Evolutionary conservation across 2,888 invertebrate species (phyloP).

Genomic region (Microctonus hyperodae): DNA sequence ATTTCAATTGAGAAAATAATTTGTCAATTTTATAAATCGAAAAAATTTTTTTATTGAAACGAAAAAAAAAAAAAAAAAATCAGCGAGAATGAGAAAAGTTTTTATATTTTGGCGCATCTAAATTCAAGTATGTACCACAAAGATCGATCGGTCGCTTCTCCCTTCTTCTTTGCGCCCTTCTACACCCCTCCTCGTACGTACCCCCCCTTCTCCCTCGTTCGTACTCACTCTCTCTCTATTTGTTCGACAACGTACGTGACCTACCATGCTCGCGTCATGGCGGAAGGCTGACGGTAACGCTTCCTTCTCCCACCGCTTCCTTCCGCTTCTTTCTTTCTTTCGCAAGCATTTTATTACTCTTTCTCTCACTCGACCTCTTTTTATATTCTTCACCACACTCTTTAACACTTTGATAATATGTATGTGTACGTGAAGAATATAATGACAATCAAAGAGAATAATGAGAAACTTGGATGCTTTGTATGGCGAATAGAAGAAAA

Average conservation of each 20-base stretch:
- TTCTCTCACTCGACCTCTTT: background rate
- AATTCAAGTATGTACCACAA: constrained; percentile 29
- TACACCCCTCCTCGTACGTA: background rate
- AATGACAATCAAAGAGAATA: background rate
- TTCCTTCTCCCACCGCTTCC: constrained; percentile 32
- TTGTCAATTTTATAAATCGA: too few species aligned
- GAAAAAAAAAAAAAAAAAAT: too few species aligned
- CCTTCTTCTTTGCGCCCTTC: background rate
- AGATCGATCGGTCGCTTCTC: constrained; percentile 35
- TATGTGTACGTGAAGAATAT: background rate
- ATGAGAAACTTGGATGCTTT: background rate
- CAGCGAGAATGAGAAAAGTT: background rate
- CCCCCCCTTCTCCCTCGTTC: too few species aligned
- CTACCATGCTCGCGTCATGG: constrained; percentile 40
- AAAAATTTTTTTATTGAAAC: too few species aligned
- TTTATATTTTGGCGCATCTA: too few species aligned
- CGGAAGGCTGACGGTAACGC: constrained; percentile 35
- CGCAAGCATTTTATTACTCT: constrained; percentile 1
- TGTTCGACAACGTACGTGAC: constrained; percentile 38
- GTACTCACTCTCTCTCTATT: constrained; percentile 12
- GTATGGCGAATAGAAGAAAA: too few species aligned
- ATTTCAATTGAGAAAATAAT: too few species aligned
- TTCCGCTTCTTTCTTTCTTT: constrained; percentile 21
- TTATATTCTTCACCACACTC: constrained; percentile 10
- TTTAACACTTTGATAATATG: background rate